phyloP scores from a whole-genome alignment of 2,797 vertebrate species.

The Sebastes wilsoni region DNA sequence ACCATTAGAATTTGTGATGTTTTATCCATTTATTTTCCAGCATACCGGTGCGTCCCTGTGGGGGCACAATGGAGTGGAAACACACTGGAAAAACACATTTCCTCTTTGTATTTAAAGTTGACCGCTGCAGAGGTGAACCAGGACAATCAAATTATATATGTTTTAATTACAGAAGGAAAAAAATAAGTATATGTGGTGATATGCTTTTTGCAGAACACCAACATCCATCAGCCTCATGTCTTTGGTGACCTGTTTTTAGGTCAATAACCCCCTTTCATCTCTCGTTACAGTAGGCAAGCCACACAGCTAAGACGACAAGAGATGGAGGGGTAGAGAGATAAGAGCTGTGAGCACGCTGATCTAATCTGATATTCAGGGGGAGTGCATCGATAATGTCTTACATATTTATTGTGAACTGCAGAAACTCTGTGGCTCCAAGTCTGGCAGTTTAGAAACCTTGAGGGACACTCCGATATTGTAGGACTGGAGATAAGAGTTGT shows the following conservation, averaged over 20 bases:
- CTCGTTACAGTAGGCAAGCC: conserved; percentile 1
- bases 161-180: not conserved
- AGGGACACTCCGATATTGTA: conserved; percentile 31
- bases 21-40: not conserved
- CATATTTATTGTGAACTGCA: conserved; percentile 11
- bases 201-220: not conserved
- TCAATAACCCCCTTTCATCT: conserved; percentile 25
- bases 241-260: conserved; percentile 38
- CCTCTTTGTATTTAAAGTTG: not conserved
- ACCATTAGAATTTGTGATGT: not conserved
- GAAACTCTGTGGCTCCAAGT: conserved; percentile 26
- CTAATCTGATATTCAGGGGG: conserved; percentile 38
- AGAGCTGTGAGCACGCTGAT: conserved; percentile 32
- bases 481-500: conserved; percentile 54
- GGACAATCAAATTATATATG: not conserved
- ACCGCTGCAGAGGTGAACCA: not conserved
- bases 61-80: not conserved
- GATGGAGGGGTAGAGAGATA: conserved; percentile 17
- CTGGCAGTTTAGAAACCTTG: conserved; percentile 35
- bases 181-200: not conserved
- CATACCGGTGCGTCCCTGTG: not conserved
- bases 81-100: not conserved
- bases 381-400: conserved; percentile 31
- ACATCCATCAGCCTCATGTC: conserved; percentile 1
- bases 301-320: not conserved